Percentiles rank a stretch among this genome's conserved stretches.
These are phyloP conservation scores for Sylvietta virens DNA, from an alignment of 2,113 vertebrate species.

Conservation along the genomic window DNA sequence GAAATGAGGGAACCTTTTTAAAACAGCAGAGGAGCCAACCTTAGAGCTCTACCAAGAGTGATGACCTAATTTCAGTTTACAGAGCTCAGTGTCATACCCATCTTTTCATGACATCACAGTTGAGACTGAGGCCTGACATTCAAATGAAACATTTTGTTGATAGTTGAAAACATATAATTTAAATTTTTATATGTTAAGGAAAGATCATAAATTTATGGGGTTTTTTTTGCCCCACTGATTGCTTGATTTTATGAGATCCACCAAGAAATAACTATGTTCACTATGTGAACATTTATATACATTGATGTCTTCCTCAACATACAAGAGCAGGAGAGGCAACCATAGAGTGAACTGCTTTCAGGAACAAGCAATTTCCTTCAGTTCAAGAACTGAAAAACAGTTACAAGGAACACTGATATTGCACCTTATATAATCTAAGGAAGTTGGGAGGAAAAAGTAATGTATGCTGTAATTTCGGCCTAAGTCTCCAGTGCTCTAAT, in stretches of 20 bases:
- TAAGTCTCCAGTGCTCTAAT: neutral
- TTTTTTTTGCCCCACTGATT: neutral
- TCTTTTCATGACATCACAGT: neutral
- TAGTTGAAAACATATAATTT: neutral
- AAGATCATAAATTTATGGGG: neutral
- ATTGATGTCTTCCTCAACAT: neutral
- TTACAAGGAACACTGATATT: neutral
- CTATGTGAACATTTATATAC: neutral
- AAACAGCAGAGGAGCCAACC: neutral
- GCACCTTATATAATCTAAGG: neutral
- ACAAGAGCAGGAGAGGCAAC: neutral
- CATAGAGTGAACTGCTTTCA: neutral
- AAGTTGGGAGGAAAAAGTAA: neutral
- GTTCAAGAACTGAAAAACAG: neutral
- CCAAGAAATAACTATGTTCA: neutral
- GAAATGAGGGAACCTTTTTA: neutral
- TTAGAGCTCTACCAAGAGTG: rapidly evolving
- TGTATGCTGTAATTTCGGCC: neutral
- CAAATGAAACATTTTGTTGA: neutral
- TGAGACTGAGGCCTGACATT: neutral
- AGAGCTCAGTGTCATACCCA: neutral
- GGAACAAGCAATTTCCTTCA: neutral
- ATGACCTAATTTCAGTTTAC: neutral
- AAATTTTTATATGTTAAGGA: neutral
- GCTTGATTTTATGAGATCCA: neutral